Percentiles rank a stretch among this genome's conserved stretches.
phyloP scores from a whole-genome alignment of 2,113 vertebrate species.

The Bos taurus region DNA sequence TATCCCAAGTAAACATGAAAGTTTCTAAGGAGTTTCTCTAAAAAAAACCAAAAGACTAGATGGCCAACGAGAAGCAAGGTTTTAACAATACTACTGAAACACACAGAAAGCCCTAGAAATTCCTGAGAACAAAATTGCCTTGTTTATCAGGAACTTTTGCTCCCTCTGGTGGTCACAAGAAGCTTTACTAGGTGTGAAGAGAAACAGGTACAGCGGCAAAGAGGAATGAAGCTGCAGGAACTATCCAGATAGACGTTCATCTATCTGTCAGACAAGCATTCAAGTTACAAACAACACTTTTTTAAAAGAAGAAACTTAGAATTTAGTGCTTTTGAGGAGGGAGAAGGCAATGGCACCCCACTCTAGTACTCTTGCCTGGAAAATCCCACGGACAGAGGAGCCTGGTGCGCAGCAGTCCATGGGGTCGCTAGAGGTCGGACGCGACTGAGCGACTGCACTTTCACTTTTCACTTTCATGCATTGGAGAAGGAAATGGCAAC shows the following conservation, averaged over 20 bases:
- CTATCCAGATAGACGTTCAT: not conserved
- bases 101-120: not conserved
- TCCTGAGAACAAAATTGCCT: not conserved
- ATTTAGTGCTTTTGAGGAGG: not conserved
- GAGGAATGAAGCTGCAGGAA: not conserved
- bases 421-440: too few species aligned
- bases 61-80: not conserved
- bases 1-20: not conserved
- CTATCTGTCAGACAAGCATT: not conserved
- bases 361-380: too few species aligned
- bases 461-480: too few species aligned
- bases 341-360: too few species aligned
- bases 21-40: not conserved
- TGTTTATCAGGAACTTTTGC: slow-evolving; percentile 70
- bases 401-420: too few species aligned
- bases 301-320: slow-evolving; percentile 9
- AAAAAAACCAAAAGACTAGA: not conserved
- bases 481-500: too few species aligned
- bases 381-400: too few species aligned
- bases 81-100: not conserved
- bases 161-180: slow-evolving; percentile 79
- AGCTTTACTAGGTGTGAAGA: not conserved
- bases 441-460: too few species aligned
- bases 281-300: not conserved
- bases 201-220: not conserved